phyloP scores from a whole-genome alignment of 1,140 invertebrate genomes.

The Pseudomyrmex dendroicus region DNA sequence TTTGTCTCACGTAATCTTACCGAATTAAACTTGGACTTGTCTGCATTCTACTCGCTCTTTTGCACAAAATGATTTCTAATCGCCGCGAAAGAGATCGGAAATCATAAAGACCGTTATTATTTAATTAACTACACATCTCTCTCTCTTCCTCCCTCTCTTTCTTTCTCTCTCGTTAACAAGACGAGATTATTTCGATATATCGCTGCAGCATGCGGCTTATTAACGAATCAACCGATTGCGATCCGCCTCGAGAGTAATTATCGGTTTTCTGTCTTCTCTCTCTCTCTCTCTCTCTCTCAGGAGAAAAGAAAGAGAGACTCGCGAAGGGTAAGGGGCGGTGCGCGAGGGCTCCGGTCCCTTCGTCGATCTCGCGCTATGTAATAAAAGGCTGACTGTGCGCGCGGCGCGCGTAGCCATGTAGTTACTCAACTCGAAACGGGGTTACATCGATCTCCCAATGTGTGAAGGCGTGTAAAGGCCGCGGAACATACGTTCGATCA shows the following conservation, averaged over 20 bases:
- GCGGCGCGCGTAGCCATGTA: background rate
- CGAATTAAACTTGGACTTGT: background rate
- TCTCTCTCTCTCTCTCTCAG: background rate
- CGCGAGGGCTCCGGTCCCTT: slow-evolving; percentile 36
- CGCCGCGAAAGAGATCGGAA: slow-evolving; percentile 6
- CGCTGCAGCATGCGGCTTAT: slow-evolving; percentile 38
- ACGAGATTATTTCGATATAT: slow-evolving; percentile 25
- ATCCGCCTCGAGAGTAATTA: slow-evolving; percentile 57
- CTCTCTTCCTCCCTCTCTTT: too few species aligned
- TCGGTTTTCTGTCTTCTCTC: slow-evolving; percentile 38
- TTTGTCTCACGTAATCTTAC: background rate
- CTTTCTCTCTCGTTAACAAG: slow-evolving; percentile 18
- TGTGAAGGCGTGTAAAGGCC: slow-evolving; percentile 25
- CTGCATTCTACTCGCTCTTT: background rate
- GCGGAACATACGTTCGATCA: slow-evolving; percentile 24
- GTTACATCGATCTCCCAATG: slow-evolving; percentile 63
- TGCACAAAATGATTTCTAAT: background rate
- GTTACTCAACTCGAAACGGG: slow-evolving; percentile 65
- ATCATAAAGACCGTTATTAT: slow-evolving; percentile 28
- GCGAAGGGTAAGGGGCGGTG: slow-evolving; percentile 36
- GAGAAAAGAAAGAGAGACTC: too few species aligned
- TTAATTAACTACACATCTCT: slow-evolving; percentile 23
- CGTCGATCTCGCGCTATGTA: slow-evolving; percentile 58
- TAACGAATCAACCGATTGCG: slow-evolving; percentile 64
- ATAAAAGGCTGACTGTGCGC: slow-evolving; percentile 54